Base-by-base conservation (phyloP, 2,797 vertebrate species). In the Mionectes olivaceus region DNA sequence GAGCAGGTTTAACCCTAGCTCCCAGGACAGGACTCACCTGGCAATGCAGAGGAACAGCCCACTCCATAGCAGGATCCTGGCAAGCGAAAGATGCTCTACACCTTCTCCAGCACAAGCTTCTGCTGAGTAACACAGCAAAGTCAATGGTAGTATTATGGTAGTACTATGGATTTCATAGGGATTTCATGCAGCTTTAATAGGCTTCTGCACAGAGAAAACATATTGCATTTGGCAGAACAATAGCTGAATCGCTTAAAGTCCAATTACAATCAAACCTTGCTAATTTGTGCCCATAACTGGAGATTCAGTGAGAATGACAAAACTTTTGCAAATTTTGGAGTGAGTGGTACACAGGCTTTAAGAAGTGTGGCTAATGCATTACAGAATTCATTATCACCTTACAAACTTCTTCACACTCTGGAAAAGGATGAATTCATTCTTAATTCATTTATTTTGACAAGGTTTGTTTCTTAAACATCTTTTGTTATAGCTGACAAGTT, bases 391-490 rank as follows among this genome's bases (percentile, higher is more conserved):
- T 93, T 93, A 93, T 84, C 87, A 59, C 91, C 60, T 89, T 71
- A 47, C 65, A 75, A 92, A 93, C 79, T 92, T 87, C 68, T 92
- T 92, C 79, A 56, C 86, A 41, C 91, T 92, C 69, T 69, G 19
- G 32, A 73, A 87, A 86, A 84, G 82, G 74, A 96, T 94, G 79
- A 92, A 92, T 92, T 78, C 81, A 35, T 35, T 95, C 80, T 90
- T 94, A 95, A 95, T 96, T 96, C 70, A 87, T 93, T 93, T 92
- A 89, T 93, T 96, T 95, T 96, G 94, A 94, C 76, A 95, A 83
- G 88, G 44, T 57, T 87, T 87, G 76, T 87, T 94, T 93, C 84
- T 83, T 88, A 92, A 94, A 93, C 83, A 87, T 91, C 80, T 89
- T 96, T 97, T 92, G 93, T 95, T 93, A 93, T 32, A 90, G 89